Base-by-base conservation (phyloP, 2,113 vertebrate species). In the Platichthys flesus region DNA sequence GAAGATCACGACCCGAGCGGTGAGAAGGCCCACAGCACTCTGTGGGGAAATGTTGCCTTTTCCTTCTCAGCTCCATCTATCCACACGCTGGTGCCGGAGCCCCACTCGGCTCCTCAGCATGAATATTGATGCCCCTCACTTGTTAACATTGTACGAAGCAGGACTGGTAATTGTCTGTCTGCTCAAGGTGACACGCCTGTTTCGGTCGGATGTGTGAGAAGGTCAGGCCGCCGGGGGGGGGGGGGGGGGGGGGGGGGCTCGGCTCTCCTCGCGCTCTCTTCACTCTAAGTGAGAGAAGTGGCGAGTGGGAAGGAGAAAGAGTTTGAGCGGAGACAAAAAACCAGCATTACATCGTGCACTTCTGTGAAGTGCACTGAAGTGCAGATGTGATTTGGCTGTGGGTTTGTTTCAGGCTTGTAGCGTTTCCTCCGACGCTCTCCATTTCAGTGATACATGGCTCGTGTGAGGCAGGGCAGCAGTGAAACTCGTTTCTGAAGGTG, bases 131-230 rank as follows among this genome's bases (percentile, higher is more conserved):
- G 75, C 71, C 3, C 28, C 59, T 16, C 35, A n/a, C 85, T 83
- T 86, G 87, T 90, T 89, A 90, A 86, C 79, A 82, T 86, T 85
- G 82, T 59, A 81, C 81, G 67, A 88, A 81, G 76, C 83, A 61
- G 80, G 55, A 37, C 75, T 67, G 57, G 54, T 85, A 88, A 86
- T 86, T 81, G 88, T 74, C 71, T 72, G 76, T 66, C 79, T 79
- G 76, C 77, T 78, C 56, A 2, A 78, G 0, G 58, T 54, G 71
- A 81, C 88, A 74, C 59, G 77, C 71, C 76, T 58, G 65, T 81
- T 81, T 78, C 62, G 40, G 71, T 9, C 64, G 73, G 78, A 74
- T 45, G 73, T 81, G 75, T 67, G 81, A 85, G 88, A 89, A 88
- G 88, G 88, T 92, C 83, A 80, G 73, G 76, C 76, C 82, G 14